Conservation (phyloP, 2,113 vertebrate genomes). For the Prietella phreatophila region DNA sequence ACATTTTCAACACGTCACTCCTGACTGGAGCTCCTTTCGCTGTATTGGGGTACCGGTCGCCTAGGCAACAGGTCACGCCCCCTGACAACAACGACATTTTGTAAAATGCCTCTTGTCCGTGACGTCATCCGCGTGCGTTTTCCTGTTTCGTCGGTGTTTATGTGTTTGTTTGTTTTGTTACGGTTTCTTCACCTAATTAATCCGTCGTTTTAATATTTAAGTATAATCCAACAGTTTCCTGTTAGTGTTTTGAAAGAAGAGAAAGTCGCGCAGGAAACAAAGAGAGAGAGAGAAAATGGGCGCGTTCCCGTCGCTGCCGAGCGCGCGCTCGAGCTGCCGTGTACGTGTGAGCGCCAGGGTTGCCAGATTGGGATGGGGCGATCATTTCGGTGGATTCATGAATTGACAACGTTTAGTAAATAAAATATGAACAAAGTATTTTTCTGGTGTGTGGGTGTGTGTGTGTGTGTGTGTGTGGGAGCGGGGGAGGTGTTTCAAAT, state of each 20-base stretch:
- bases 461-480: too few relatives aligned
- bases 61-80: constrained; percentile 20
- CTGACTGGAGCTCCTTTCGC: background rate
- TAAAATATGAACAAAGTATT: background rate
- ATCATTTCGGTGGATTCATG: rapidly evolving
- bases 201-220: too few relatives aligned
- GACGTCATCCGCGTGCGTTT: background rate
- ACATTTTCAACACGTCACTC: background rate
- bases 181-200: background rate
- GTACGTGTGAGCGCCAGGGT: constrained; percentile 48
- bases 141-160: background rate
- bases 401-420: background rate
- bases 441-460: too few relatives aligned
- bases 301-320: constrained; percentile 29
- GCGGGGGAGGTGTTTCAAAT: background rate
- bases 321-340: constrained; percentile 40
- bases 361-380: background rate
- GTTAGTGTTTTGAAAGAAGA: background rate
- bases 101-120: background rate
- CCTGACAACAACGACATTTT: constrained; percentile 2
- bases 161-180: background rate
- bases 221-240: background rate
- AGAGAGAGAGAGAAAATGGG: constrained; percentile 16
- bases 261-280: background rate
- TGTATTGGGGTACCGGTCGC: background rate